A percentile compares a stretch with the other conserved stretches of the same genome.
phyloP scores from a whole-genome alignment of 2,888 invertebrate species.

The Luperina testacea region DNA sequence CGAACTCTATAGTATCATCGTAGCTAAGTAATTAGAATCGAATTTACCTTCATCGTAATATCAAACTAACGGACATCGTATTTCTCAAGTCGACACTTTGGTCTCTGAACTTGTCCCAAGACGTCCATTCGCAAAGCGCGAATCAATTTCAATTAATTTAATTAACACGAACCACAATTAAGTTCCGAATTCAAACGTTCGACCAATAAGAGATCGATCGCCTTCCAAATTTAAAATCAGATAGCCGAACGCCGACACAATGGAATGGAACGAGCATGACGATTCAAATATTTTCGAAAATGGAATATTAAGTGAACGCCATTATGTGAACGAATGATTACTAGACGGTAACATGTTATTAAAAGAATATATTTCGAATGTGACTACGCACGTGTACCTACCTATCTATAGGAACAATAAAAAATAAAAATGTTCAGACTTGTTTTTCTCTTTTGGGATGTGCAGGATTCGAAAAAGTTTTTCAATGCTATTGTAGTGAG shows the following conservation, averaged over 20 bases:
- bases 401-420: constrained; percentile 23
- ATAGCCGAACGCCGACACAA: constrained; percentile 85
- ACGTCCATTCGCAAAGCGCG: constrained; percentile 41
- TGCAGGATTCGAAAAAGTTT: constrained; percentile 35
- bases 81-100: constrained; percentile 33
- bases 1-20: constrained; percentile 2
- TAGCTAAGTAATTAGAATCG: constrained; percentile 25
- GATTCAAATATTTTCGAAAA: constrained; percentile 89
- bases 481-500: constrained; percentile 30
- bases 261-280: constrained; percentile 89
- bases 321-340: constrained; percentile 87
- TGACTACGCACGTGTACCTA: constrained; percentile 45
- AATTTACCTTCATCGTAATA: constrained; percentile 13
- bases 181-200: constrained; percentile 79
- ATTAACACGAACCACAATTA: constrained; percentile 76
- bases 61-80: constrained; percentile 29
- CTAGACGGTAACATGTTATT: constrained; percentile 84
- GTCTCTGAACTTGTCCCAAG: constrained; percentile 35
- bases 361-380: constrained; percentile 75
- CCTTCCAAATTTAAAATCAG: constrained; percentile 88
- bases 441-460: constrained; percentile 31
- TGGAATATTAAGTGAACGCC: constrained; percentile 89
- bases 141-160: constrained; percentile 70
- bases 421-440: constrained; percentile 42
- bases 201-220: constrained; percentile 84